Evolutionary conservation across 1,140 invertebrate genomes (phyloP).

Genomic region (Euglossa dilemma): DNA sequence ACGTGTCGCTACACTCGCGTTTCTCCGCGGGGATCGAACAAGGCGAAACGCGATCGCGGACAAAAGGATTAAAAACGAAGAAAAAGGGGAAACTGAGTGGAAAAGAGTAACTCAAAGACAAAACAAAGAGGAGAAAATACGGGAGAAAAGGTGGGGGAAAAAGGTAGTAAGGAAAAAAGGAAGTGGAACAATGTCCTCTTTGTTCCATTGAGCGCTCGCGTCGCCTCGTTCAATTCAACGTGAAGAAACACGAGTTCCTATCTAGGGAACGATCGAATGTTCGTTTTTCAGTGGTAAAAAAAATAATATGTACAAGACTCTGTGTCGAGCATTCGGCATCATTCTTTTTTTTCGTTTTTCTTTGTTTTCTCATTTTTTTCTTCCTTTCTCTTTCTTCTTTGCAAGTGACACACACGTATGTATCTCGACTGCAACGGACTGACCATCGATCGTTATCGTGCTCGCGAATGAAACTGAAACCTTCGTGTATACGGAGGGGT

Average conservation of each 20-base stretch:
- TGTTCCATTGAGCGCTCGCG: constrained; percentile 10
- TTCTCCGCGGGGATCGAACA: neutral
- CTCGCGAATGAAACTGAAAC: constrained; percentile 7
- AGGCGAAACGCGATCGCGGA: too few species aligned
- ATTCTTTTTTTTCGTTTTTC: neutral
- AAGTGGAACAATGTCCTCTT: constrained; percentile 3
- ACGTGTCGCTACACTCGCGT: neutral
- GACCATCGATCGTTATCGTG: constrained; percentile 9
- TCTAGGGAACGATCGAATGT: neutral
- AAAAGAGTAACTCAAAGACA: too few species aligned
- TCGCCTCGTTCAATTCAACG: neutral
- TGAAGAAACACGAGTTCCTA: neutral
- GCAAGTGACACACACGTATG: neutral
- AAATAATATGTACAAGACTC: constrained; percentile 30
- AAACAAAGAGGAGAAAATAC: neutral
- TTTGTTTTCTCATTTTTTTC: neutral
- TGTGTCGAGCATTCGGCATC: neutral
- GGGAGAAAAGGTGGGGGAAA: neutral
- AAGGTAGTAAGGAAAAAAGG: neutral
- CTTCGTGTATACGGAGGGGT: too few species aligned
- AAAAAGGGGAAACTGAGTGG: neutral
- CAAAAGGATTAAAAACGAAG: neutral
- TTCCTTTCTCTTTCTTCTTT: neutral
- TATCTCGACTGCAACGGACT: neutral
- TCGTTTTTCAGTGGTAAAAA: constrained; percentile 21